Conservation (phyloP, 2,888 invertebrate genomes). For the Lithosia quadra region DNA sequence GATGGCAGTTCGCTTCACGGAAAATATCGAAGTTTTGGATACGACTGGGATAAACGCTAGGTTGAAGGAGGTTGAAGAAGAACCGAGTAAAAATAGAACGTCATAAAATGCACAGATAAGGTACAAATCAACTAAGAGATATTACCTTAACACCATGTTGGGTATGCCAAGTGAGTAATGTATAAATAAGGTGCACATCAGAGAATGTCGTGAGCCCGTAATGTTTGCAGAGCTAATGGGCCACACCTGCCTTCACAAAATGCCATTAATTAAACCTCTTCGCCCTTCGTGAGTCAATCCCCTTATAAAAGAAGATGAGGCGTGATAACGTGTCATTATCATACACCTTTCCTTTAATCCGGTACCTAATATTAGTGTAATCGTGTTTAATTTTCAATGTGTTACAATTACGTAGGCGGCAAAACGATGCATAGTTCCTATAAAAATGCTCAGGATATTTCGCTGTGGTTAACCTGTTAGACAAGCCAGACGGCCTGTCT, state of each 20-base stretch:
- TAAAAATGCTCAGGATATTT: constrained; percentile 12
- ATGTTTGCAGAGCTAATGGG: constrained; percentile 81
- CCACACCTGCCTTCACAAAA: constrained; percentile 68
- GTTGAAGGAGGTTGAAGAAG: no score
- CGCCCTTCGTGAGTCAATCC: constrained; percentile 36
- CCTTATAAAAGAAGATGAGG: constrained; percentile 35
- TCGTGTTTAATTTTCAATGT: constrained; percentile 34
- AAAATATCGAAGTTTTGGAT: no score
- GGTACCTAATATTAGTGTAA: constrained; percentile 24
- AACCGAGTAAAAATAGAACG: background rate
- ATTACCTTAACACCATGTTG: constrained; percentile 22
- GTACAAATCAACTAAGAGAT: background rate
- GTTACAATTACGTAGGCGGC: background rate
- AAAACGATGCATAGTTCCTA: background rate
- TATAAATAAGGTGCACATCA: constrained; percentile 24
- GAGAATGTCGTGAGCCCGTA: constrained; percentile 60
- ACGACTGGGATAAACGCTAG: no score
- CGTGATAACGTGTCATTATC: constrained; percentile 42
- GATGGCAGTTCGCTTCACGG: no score
- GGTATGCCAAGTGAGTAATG: constrained; percentile 11
- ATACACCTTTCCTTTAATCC: constrained; percentile 22
- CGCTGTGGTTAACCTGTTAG: constrained; percentile 19
- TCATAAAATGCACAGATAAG: background rate
- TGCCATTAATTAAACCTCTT: constrained; percentile 68
- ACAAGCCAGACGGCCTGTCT: constrained; percentile 32